Evolutionary conservation across 2,888 invertebrate genomes (phyloP).

Genomic region (Phyto melanocephala): DNA sequence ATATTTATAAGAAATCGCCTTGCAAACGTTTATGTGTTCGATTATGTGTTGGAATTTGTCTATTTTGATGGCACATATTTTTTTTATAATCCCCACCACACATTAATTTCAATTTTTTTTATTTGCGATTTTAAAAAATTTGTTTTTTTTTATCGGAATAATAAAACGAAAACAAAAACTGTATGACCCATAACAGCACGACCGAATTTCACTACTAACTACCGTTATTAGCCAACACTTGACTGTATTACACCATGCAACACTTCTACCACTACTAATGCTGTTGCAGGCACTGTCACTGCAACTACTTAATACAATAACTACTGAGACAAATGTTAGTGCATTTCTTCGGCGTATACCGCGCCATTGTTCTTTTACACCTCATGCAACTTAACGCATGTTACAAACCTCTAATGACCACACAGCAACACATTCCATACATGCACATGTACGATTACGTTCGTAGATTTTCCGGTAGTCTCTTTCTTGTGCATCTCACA

Average conservation of each 20-base stretch:
- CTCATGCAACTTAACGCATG: slow-evolving; percentile 44
- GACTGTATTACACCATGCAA: slow-evolving; percentile 49
- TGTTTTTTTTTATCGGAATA: slow-evolving; percentile 46
- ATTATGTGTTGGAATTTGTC: slow-evolving; percentile 33
- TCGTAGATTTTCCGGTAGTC: slow-evolving; percentile 47
- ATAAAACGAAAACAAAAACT: slow-evolving; percentile 58
- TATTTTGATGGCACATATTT: slow-evolving; percentile 61
- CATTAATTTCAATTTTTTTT: slow-evolving; percentile 47
- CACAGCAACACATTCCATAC: neutral
- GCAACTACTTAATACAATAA: slow-evolving; percentile 25
- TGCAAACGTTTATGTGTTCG: neutral
- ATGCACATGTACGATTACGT: neutral
- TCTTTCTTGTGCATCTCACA: slow-evolving; percentile 39
- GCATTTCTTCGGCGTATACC: slow-evolving; percentile 30
- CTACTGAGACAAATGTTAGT: neutral
- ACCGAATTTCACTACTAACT: slow-evolving; percentile 63
- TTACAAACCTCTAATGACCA: slow-evolving; percentile 39
- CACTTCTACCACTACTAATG: slow-evolving; percentile 20
- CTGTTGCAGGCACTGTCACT: slow-evolving; percentile 13
- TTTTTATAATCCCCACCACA: slow-evolving; percentile 44
- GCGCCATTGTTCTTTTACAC: slow-evolving; percentile 6
- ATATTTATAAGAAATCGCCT: neutral
- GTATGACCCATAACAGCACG: slow-evolving; percentile 61
- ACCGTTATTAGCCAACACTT: slow-evolving; percentile 54
- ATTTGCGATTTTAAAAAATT: slow-evolving; percentile 38